Evolutionary conservation across 2,888 invertebrate species (phyloP).

Genomic region (Sinotaia quadrata): DNA sequence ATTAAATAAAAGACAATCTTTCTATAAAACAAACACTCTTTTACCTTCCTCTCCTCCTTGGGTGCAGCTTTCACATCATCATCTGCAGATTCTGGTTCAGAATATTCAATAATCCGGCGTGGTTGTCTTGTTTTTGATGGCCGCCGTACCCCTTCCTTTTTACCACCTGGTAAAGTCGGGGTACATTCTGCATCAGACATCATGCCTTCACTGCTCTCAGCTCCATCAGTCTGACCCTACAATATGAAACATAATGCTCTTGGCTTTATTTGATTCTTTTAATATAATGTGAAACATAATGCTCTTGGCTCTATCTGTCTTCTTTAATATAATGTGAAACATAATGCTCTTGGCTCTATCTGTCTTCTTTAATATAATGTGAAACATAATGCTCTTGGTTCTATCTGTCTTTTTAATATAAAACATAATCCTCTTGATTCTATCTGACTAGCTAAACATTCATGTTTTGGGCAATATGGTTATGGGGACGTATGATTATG

Average conservation of each 20-base stretch:
- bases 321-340: slow-evolving; percentile 8
- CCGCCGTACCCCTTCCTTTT: slow-evolving; percentile 39
- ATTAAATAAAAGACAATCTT: too few species aligned
- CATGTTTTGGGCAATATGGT: too few species aligned
- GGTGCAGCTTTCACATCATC: slow-evolving; percentile 37
- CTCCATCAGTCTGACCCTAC: slow-evolving; percentile 37
- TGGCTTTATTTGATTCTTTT: too few species aligned
- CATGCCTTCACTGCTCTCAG: slow-evolving; percentile 44
- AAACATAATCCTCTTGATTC: too few species aligned
- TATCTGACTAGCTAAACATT: too few species aligned
- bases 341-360: too few species aligned
- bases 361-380: too few species aligned
- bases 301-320: too few species aligned
- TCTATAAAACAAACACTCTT: neutral
- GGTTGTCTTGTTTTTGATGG: slow-evolving; percentile 43
- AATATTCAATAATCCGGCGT: slow-evolving; percentile 52
- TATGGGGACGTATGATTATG: too few species aligned
- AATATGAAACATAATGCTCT: neutral
- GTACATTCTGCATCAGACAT: slow-evolving; percentile 46
- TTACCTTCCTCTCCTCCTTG: slow-evolving; percentile 11
- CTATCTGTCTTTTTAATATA: too few species aligned
- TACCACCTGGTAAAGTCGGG: slow-evolving; percentile 39
- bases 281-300: slow-evolving; percentile 3
- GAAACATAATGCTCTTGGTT: neutral
- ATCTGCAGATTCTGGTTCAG: slow-evolving; percentile 53